A percentile compares a stretch with the other conserved stretches of the same genome.
Conservation (phyloP, 2,888 invertebrate genomes). For the Julus scanicus region DNA sequence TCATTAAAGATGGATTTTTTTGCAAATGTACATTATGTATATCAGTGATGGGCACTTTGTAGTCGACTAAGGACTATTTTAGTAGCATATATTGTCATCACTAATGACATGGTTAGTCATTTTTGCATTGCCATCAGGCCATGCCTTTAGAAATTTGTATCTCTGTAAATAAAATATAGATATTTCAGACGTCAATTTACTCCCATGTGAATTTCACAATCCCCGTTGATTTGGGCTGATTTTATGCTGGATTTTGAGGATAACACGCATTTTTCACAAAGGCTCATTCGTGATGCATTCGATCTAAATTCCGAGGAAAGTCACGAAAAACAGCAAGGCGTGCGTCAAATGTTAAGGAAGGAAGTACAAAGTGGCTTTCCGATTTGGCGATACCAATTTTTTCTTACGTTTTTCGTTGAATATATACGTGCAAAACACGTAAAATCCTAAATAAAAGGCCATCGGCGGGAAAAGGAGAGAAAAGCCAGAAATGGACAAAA, state of each 20-base stretch:
- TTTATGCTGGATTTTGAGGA: not conserved
- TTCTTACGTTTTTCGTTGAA: not conserved
- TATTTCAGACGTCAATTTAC: not conserved
- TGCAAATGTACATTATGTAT: too few species aligned
- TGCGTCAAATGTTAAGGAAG: slow-evolving; percentile 25
- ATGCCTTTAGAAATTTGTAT: too few species aligned
- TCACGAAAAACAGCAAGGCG: slow-evolving; percentile 32
- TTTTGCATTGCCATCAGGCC: too few species aligned
- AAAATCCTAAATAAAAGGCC: slow-evolving; percentile 44
- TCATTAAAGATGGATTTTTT: too few species aligned
- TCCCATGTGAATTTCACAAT: not conserved
- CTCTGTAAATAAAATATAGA: too few species aligned
- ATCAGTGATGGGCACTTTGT: too few species aligned
- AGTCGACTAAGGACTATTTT: too few species aligned
- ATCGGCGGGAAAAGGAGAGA: not conserved
- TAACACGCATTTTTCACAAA: not conserved
- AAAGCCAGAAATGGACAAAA: slow-evolving; percentile 36
- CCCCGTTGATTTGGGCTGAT: not conserved
- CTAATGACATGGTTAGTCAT: too few species aligned
- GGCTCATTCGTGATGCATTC: not conserved
- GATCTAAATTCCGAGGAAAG: not conserved
- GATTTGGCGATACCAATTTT: slow-evolving; percentile 34
- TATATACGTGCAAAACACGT: slow-evolving; percentile 28
- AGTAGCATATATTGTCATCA: too few species aligned
- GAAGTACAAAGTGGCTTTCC: slow-evolving; percentile 45